phyloP scores from a whole-genome alignment of 2,797 vertebrate genomes.

The Lagothrix lagotricha region DNA sequence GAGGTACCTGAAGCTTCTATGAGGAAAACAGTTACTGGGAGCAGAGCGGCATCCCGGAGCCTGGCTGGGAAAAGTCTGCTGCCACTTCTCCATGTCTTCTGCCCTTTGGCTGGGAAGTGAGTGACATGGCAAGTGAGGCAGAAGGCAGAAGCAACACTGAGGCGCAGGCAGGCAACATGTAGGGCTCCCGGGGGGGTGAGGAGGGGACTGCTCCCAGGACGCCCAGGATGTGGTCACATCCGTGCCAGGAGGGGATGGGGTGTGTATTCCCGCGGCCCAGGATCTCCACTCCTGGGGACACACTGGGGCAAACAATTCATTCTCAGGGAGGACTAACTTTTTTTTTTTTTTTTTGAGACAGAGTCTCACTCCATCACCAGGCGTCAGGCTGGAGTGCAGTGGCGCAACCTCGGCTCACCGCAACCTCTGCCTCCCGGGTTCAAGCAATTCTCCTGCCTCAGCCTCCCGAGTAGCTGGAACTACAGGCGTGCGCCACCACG shows the following conservation, averaged over 20 bases:
- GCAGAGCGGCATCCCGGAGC: accelerated
- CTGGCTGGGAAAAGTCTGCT: background rate
- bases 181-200: no score
- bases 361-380: no score
- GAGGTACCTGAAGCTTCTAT: background rate
- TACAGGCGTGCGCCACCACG: no score
- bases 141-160: background rate
- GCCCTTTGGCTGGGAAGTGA: background rate
- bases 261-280: background rate
- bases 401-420: no score
- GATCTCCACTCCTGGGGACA: background rate
- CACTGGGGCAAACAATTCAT: background rate
- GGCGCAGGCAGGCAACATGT: background rate
- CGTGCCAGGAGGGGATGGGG: background rate
- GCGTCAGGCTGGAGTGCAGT: no score
- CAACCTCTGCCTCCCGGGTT: no score
- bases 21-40: background rate
- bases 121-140: no score
- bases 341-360: no score
- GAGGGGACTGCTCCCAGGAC: background rate
- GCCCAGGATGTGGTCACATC: no score
- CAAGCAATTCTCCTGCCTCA: no score
- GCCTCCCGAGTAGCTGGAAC: no score
- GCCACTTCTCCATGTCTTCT: background rate
- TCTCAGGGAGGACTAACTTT: background rate